A percentile compares a stretch with the other conserved stretches of the same genome.
Conservation (phyloP, 2,113 vertebrate genomes). For the Eleginops maclovinus region DNA sequence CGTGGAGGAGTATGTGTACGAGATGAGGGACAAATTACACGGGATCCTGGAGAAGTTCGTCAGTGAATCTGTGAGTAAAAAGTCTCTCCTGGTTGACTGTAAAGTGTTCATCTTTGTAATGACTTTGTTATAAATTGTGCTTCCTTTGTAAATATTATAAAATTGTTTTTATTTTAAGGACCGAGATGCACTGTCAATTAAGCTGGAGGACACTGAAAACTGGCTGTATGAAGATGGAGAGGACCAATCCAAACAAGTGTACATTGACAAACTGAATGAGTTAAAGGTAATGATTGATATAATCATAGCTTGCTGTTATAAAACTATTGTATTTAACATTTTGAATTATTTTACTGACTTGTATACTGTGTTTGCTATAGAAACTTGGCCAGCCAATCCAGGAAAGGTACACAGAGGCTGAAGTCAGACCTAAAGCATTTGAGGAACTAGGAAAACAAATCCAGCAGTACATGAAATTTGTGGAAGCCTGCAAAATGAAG, state of each 20-base stretch:
- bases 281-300: conserved; percentile 86
- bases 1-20: conserved; percentile 97
- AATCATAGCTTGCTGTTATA: too few species aligned
- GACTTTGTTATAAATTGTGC: not conserved
- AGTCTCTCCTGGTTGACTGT: not conserved
- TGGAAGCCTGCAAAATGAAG: conserved; percentile 95
- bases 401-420: conserved; percentile 90
- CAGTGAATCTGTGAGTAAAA: conserved; percentile 88
- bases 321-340: not conserved
- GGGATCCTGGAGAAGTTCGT: conserved; percentile 93
- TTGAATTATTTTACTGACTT: not conserved
- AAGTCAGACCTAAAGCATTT: conserved; percentile 95
- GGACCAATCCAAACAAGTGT: conserved; percentile 97
- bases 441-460: conserved; percentile 97
- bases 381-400: conserved; percentile 93
- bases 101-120: not conserved
- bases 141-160: not conserved
- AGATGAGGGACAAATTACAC: conserved; percentile 96
- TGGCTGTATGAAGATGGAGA: conserved; percentile 99
- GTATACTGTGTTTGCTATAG: conserved; percentile 67
- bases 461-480: conserved; percentile 96
- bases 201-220: conserved; percentile 94
- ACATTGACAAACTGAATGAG: conserved; percentile 94
- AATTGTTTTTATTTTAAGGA: conserved; percentile 81
- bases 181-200: conserved; percentile 89